Conservation (phyloP, 2,888 invertebrate genomes). For the Dysmachus trigonus region DNA sequence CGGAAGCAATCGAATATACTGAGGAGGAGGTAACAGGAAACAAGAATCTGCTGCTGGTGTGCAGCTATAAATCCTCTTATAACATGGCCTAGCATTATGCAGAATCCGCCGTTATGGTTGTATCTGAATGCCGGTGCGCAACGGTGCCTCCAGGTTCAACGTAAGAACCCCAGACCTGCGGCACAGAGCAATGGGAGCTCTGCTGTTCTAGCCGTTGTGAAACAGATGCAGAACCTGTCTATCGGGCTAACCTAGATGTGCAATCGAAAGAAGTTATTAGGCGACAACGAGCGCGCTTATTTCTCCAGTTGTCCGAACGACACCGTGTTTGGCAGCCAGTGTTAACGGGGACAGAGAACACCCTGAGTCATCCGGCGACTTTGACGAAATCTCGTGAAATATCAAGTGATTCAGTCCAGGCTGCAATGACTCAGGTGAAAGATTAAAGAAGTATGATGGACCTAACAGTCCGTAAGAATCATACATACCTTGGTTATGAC, state of each 20-base stretch:
- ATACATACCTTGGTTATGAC: not conserved
- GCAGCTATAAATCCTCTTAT: not conserved
- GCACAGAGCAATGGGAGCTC: not conserved
- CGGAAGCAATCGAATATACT: constrained; percentile 20
- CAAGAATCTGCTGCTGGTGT: constrained; percentile 11
- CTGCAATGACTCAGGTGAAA: not conserved
- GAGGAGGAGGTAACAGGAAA: not conserved
- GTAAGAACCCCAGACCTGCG: not conserved
- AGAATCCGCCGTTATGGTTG: constrained; percentile 1
- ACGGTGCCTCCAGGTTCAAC: not conserved
- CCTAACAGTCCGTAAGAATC: not conserved
- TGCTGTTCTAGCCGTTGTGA: constrained; percentile 14
- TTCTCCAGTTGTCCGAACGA: not conserved
- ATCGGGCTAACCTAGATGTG: constrained; percentile 9
- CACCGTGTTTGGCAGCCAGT: constrained; percentile 20
- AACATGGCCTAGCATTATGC: not conserved
- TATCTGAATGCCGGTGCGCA: not conserved
- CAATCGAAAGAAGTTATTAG: constrained; percentile 28
- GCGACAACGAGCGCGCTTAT: not conserved
- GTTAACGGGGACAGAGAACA: not conserved
- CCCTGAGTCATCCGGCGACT: not conserved
- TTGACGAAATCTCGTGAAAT: not conserved
- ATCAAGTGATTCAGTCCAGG: not conserved
- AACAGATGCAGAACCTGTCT: constrained; percentile 30
- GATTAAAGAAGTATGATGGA: not conserved